Evolutionary conservation across 2,888 invertebrate species (phyloP).

Genomic region (Stenodera caucasica): DNA sequence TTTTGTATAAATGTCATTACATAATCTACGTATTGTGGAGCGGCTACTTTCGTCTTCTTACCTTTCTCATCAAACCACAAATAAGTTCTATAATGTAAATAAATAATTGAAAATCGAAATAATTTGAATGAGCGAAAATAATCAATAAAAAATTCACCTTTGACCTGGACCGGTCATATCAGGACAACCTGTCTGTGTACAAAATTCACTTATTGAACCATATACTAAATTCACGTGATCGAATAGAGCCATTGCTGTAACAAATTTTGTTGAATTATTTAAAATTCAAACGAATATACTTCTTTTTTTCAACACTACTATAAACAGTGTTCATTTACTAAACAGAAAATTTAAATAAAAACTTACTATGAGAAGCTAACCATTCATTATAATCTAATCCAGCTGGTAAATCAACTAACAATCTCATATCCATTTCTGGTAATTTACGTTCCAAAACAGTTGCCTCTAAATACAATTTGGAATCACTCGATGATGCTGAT

Average conservation of each 20-base stretch:
- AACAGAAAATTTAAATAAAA: constrained; percentile 10
- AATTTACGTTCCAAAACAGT: constrained; percentile 91
- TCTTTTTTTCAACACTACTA: too few relatives aligned
- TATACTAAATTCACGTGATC: constrained; percentile 99
- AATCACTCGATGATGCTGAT: constrained; percentile 71
- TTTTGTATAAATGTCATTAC: constrained; percentile 98
- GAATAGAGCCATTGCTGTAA: constrained; percentile 91
- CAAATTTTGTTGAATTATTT: constrained; percentile 5
- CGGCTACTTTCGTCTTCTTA: constrained; percentile 95
- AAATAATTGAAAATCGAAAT: background rate
- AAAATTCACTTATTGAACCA: constrained; percentile 98
- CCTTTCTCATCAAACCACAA: constrained; percentile 99
- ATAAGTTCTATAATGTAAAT: constrained; percentile 71
- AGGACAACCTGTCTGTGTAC: constrained; percentile 92
- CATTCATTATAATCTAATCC: constrained; percentile 99
- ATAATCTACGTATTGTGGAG: constrained; percentile 98
- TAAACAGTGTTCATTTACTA: too few relatives aligned
- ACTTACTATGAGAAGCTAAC: constrained; percentile 97
- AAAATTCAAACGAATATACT: too few relatives aligned
- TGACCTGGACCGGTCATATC: constrained; percentile 97
- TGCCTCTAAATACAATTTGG: constrained; percentile 94
- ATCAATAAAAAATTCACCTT: constrained; percentile 61
- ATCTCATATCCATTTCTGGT: constrained; percentile 91
- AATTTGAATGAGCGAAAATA: background rate
- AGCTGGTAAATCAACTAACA: constrained; percentile 91